These are phyloP conservation scores for Acutogordius australiensis DNA, from an alignment of 2,888 invertebrate genomes.

Conservation along the genomic window DNA sequence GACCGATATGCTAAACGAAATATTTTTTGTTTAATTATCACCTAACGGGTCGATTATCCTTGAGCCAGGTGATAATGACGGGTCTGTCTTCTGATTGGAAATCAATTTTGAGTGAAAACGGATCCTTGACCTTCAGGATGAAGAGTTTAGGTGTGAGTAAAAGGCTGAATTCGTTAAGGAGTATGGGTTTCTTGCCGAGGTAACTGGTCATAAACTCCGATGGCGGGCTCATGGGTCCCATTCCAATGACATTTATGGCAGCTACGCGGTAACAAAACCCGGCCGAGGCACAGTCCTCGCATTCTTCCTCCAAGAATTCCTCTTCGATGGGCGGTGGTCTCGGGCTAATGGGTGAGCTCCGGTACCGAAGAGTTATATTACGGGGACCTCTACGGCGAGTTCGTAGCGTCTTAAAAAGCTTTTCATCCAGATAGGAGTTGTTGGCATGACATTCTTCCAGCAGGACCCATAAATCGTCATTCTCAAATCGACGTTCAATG, in stretches of 20 bases:
- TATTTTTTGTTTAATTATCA: too few species aligned
- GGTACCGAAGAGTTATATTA: not conserved
- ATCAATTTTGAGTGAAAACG: not conserved
- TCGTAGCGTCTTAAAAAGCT: not conserved
- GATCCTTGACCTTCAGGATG: not conserved
- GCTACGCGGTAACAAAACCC: not conserved
- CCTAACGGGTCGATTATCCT: slow-evolving; percentile 6
- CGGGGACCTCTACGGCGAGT: not conserved
- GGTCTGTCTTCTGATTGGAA: not conserved
- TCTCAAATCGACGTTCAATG: not conserved
- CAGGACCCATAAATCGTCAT: not conserved
- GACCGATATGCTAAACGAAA: too few species aligned
- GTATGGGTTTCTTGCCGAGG: not conserved
- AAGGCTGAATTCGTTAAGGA: not conserved
- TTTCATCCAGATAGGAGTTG: not conserved
- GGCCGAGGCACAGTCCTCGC: not conserved
- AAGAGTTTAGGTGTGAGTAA: not conserved
- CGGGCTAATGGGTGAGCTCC: not conserved
- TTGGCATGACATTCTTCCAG: not conserved
- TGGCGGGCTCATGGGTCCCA: not conserved
- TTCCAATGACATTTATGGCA: not conserved
- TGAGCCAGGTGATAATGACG: not conserved
- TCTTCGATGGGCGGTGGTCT: not conserved
- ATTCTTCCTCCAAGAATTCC: not conserved
- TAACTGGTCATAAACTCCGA: not conserved